Conservation (phyloP, 2,888 invertebrate genomes). For the Dendrolimus houi region DNA sequence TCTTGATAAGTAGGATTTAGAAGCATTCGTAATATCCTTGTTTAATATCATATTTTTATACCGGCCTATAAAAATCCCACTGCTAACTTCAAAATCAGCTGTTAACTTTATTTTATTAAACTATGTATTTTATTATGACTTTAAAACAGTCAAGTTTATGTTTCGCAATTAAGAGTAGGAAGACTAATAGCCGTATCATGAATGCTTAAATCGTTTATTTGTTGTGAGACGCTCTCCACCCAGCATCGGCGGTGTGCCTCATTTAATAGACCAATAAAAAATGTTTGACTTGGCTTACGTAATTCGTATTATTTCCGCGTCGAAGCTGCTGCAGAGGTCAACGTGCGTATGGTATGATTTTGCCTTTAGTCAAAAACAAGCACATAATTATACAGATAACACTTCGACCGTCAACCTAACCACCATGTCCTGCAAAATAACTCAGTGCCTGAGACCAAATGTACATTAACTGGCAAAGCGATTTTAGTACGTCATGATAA, state of each 20-base stretch:
- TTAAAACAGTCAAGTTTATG: constrained; percentile 37
- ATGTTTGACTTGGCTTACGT: constrained; percentile 73
- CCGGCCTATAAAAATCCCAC: too few relatives aligned
- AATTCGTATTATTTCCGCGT: constrained; percentile 72
- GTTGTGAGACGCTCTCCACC: constrained; percentile 60
- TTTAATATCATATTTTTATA: too few relatives aligned
- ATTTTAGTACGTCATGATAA: too few relatives aligned
- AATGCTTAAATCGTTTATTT: constrained; percentile 54
- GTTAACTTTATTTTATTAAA: too few relatives aligned
- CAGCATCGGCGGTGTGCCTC: constrained; percentile 63
- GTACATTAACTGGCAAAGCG: too few relatives aligned
- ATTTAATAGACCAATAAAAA: constrained; percentile 74
- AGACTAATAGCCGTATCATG: constrained; percentile 50
- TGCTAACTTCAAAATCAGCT: too few relatives aligned
- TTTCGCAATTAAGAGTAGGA: constrained; percentile 47
- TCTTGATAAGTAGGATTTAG: too few relatives aligned
- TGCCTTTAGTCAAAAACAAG: constrained; percentile 11
- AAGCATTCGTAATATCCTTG: too few relatives aligned
- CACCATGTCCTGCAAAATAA: too few relatives aligned
- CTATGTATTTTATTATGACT: constrained; percentile 3
- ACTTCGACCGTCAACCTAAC: constrained; percentile 1
- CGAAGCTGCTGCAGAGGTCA: constrained; percentile 56
- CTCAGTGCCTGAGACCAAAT: too few relatives aligned
- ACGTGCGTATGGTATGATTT: constrained; percentile 52
- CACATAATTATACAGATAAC: neutral